Evolutionary conservation across 2,113 vertebrate species (phyloP).

Genomic region (Fregetta grallaria): DNA sequence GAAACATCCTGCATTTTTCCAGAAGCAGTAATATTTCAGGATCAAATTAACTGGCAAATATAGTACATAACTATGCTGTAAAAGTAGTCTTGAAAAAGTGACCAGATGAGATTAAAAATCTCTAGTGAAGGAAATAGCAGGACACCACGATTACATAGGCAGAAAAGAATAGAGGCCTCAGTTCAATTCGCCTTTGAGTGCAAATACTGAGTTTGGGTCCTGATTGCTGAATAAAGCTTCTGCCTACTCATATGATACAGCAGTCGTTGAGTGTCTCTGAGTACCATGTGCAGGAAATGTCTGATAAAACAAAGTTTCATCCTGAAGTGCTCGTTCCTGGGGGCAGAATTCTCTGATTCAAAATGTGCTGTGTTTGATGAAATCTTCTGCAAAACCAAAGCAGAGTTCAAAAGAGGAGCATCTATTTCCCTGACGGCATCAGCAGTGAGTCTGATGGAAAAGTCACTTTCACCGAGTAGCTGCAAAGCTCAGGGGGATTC

Average conservation of each 20-base stretch:
- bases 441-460: constrained; percentile 4
- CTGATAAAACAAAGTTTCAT: constrained; percentile 1
- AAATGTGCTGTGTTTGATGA: constrained; percentile 14
- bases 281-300: neutral
- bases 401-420: constrained; percentile 25
- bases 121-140: neutral
- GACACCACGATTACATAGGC: neutral
- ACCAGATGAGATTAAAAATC: neutral
- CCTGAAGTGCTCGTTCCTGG: neutral
- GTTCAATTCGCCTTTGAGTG: neutral
- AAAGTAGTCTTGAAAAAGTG: neutral
- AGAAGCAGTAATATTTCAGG: neutral
- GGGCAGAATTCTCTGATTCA: constrained; percentile 16
- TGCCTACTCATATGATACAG: neutral
- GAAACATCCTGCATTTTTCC: neutral
- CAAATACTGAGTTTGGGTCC: neutral
- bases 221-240: neutral
- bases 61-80: neutral
- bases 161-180: neutral
- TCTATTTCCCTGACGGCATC: neutral
- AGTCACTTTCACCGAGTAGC: neutral
- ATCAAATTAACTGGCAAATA: neutral
- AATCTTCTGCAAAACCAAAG: constrained; percentile 20
- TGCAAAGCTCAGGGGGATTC: neutral
- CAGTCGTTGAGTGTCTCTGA: neutral